phyloP scores from a whole-genome alignment of 2,113 vertebrate genomes.

The Osmerus eperlanus region DNA sequence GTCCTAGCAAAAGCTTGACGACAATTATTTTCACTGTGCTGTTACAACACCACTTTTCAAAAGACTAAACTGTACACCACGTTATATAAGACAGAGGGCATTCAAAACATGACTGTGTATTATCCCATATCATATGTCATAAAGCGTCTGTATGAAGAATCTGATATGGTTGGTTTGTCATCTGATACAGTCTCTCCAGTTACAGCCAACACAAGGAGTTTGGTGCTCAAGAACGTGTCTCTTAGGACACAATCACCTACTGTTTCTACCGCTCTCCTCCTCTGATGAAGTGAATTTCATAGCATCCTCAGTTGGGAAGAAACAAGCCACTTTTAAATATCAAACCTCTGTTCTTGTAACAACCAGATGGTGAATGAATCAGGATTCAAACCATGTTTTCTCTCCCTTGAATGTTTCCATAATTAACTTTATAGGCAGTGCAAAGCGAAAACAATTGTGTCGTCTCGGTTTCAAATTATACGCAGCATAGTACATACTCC shows the following conservation, averaged over 20 bases:
- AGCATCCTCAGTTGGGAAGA: conserved; percentile 1
- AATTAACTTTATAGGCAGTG: conserved; percentile 1
- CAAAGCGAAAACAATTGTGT: not conserved
- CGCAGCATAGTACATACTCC: not conserved
- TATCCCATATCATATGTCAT: not conserved
- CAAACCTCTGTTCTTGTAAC: not conserved
- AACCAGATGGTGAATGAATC: not conserved
- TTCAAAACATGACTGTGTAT: no score
- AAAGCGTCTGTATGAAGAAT: not conserved
- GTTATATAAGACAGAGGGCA: no score
- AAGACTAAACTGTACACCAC: no score
- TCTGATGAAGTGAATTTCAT: not conserved
- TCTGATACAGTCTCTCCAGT: not conserved
- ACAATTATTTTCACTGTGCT: no score
- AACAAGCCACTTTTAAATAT: not conserved
- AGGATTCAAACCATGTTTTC: not conserved
- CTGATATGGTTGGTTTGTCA: not conserved
- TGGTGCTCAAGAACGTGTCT: not conserved
- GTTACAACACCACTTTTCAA: no score
- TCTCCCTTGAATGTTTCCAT: not conserved
- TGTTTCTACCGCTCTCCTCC: not conserved
- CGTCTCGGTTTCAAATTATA: conserved; percentile 6
- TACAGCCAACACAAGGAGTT: not conserved
- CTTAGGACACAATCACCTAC: not conserved
- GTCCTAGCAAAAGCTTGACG: no score